phyloP scores from a whole-genome alignment of 2,888 invertebrate species.

The Phortica okadai region DNA sequence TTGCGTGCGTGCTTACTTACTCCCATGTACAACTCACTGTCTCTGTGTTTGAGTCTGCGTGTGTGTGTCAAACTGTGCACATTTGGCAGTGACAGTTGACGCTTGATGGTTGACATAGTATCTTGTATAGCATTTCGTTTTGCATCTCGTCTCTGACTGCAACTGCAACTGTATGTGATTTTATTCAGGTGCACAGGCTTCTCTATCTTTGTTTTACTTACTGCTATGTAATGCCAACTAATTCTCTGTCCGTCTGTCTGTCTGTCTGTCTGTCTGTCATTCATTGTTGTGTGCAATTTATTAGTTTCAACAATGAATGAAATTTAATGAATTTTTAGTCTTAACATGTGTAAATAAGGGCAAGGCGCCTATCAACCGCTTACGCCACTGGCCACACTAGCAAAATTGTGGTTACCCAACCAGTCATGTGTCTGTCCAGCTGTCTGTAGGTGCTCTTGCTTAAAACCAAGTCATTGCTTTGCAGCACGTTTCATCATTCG shows the following conservation, averaged over 20 bases:
- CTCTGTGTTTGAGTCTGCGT: slow-evolving; percentile 30
- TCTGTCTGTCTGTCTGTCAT: too few species aligned
- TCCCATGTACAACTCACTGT: too few species aligned
- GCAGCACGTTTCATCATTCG: neutral
- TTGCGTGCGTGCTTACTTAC: slow-evolving; percentile 31
- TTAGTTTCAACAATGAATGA: too few species aligned
- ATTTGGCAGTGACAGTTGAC: slow-evolving; percentile 74
- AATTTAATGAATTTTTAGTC: too few species aligned
- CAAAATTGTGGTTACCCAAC: neutral
- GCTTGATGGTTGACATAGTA: slow-evolving; percentile 66
- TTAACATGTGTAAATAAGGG: too few species aligned
- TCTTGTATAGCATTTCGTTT: neutral
- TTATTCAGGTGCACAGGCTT: too few species aligned
- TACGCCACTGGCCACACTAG: neutral
- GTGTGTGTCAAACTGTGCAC: slow-evolving; percentile 44
- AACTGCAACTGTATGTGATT: neutral
- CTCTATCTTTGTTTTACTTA: too few species aligned
- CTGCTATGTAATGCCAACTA: too few species aligned
- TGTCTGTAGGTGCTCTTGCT: neutral
- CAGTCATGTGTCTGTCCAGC: neutral
- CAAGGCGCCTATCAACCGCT: neutral
- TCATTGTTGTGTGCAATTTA: too few species aligned
- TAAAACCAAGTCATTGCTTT: slow-evolving; percentile 2
- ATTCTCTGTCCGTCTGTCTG: too few species aligned
- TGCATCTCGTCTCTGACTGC: neutral